Percentiles rank a stretch among this genome's conserved stretches.
Conservation (phyloP, 2,888 invertebrate species). For the Chrysina gloriosa region DNA sequence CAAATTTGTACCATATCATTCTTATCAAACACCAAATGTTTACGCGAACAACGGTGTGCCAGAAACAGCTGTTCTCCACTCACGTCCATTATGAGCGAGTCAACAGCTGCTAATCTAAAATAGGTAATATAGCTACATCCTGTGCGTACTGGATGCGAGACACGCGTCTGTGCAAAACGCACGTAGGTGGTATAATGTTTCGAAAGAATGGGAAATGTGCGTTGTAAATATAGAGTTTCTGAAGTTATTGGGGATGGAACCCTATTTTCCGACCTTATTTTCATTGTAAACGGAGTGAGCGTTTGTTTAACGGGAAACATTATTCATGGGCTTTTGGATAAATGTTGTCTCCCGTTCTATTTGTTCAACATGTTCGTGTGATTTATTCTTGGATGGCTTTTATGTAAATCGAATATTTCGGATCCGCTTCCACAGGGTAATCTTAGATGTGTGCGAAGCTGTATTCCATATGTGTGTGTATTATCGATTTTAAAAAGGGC, state of each 20-base stretch:
- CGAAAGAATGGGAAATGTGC: slow-evolving; percentile 11
- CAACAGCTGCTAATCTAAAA: slow-evolving; percentile 19
- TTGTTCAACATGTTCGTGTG: slow-evolving; percentile 17
- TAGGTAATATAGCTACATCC: background rate
- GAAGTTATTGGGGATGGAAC: background rate
- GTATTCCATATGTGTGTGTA: slow-evolving; percentile 14
- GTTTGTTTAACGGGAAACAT: slow-evolving; percentile 13
- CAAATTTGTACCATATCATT: slow-evolving; percentile 25
- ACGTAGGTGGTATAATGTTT: slow-evolving; percentile 16
- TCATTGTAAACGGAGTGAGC: slow-evolving; percentile 15
- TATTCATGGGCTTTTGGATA: slow-evolving; percentile 10
- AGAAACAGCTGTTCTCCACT: slow-evolving; percentile 20
- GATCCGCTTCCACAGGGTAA: background rate
- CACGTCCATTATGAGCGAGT: slow-evolving; percentile 12
- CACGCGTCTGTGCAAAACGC: background rate
- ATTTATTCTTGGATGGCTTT: slow-evolving; percentile 29
- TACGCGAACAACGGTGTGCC: background rate
- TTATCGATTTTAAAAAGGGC: no score
- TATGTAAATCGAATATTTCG: slow-evolving; percentile 18
- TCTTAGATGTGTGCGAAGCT: slow-evolving; percentile 3
- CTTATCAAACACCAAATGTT: slow-evolving; percentile 30
- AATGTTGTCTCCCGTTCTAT: slow-evolving; percentile 1
- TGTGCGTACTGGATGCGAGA: background rate
- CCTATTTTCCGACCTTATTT: slow-evolving; percentile 20
- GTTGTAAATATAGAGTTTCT: slow-evolving; percentile 14